phyloP scores from a whole-genome alignment of 1,140 invertebrate genomes.

The Oreohelix idahoensis region DNA sequence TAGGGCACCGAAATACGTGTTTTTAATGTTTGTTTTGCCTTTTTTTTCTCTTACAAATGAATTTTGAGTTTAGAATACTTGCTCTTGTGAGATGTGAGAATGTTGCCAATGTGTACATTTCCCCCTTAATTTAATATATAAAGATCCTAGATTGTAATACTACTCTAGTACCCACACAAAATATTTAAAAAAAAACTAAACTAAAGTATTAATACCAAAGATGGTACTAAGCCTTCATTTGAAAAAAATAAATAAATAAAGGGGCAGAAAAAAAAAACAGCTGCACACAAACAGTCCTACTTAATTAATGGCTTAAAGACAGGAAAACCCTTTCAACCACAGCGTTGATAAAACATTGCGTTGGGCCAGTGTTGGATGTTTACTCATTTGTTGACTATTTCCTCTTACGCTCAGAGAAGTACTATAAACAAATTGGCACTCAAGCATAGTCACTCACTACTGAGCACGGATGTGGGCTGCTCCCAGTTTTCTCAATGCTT shows the following conservation, averaged over 20 bases:
- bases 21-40: background rate
- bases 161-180: too few relatives aligned
- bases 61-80: constrained; percentile 5
- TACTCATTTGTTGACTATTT: constrained; percentile 44
- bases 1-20: constrained; percentile 46
- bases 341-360: constrained; percentile 5
- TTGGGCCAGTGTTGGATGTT: constrained; percentile 29
- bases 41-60: background rate
- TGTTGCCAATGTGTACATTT: background rate
- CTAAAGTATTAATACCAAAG: too few relatives aligned
- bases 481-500: constrained; percentile 40
- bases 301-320: too few relatives aligned
- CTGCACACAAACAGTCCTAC: too few relatives aligned
- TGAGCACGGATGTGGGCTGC: constrained; percentile 28
- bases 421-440: constrained; percentile 43
- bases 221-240: too few relatives aligned
- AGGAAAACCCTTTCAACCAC: background rate
- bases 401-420: constrained; percentile 41
- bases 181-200: too few relatives aligned
- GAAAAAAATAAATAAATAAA: too few relatives aligned
- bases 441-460: constrained; percentile 40
- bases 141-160: background rate
- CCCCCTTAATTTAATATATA: background rate
- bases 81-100: background rate
- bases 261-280: too few relatives aligned